Evolutionary conservation across 2,113 vertebrate genomes (phyloP), one percentile per base, ranked within the genome.

Genomic region (Semicossyphus pulcher): DNA sequence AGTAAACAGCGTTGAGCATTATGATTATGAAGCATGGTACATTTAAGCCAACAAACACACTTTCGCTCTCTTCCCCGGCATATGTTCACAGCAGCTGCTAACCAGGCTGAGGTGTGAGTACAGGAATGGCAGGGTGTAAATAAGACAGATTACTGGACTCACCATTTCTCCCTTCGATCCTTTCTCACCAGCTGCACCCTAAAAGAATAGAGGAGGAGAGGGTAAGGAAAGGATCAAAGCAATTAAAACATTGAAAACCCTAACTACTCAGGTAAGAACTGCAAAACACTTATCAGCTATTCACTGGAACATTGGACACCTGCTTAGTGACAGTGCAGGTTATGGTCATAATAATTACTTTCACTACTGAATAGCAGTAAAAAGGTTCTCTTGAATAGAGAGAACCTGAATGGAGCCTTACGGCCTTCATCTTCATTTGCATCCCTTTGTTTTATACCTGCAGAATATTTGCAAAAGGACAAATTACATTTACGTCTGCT

Each of bases 91-190:
- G 66, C 77, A 89, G 78, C 73, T 87, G 86, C 81, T 78, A 52
- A 45, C 49, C 37, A 49, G 66, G 47, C 71, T 60, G 53, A 76
- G 28, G 62, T 60, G 54, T 31, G 52, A 59, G 32, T 56, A 60
- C 58, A 67, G 25, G 10, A 80, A 57, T 54, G 44, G 49, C 20
- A 75, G 84, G 12, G 5, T 52, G n/a, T 23, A 34, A 65, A 84
- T 64, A 70, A 91, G 84, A 93, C 25, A 42, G 21, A 85, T 71
- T 37, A 80, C 34, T 47, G 20, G 29, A 91, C 93, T 87, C 88
- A 97, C 97, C 71, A 58, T 85, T 2, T 95, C 93, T 78, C 97
- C 97, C 75, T 97, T 97, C 8, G 95, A 96, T 75, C 97, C 97
- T 81, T 95, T 97, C 77, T 95, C 91, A 31, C 97, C 97, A 59